Percentiles rank a stretch among this genome's conserved stretches.
Conservation (phyloP, 2,888 invertebrate genomes). For the Sinhomidia bicolor region DNA sequence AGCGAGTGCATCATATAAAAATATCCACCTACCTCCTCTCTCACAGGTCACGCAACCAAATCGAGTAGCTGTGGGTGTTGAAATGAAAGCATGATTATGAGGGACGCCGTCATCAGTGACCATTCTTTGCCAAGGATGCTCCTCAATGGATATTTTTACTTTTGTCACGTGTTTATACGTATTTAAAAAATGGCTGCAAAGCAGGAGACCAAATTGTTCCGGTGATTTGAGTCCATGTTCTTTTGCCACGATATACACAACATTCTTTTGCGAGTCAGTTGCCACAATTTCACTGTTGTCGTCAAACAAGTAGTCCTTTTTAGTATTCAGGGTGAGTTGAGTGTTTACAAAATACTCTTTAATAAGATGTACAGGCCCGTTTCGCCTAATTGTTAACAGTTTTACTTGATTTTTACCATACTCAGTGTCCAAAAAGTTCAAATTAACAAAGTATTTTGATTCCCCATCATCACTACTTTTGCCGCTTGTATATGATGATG, state of each 20-base stretch:
- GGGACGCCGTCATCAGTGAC: slow-evolving; percentile 82
- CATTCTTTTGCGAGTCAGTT: too few relatives aligned
- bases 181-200: slow-evolving; percentile 88
- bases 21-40: slow-evolving; percentile 86
- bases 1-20: too few relatives aligned
- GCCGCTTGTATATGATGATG: too few relatives aligned
- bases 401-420: slow-evolving; percentile 90
- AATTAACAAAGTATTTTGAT: slow-evolving; percentile 81
- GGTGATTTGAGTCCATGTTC: too few relatives aligned
- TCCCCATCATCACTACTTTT: neutral
- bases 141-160: slow-evolving; percentile 87
- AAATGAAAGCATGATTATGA: slow-evolving; percentile 90
- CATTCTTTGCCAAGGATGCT: slow-evolving; percentile 90
- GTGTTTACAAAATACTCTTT: too few relatives aligned
- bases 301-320: too few relatives aligned
- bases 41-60: slow-evolving; percentile 87
- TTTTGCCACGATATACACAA: too few relatives aligned
- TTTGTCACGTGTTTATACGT: slow-evolving; percentile 88
- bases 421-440: slow-evolving; percentile 86
- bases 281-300: too few relatives aligned
- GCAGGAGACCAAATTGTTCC: slow-evolving; percentile 88
- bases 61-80: slow-evolving; percentile 86
- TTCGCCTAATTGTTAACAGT: slow-evolving; percentile 86
- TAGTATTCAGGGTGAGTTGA: too few relatives aligned
- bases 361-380: slow-evolving; percentile 87